Conservation (phyloP, 2,113 vertebrate genomes). For the Nerophis lumbriciformis region DNA sequence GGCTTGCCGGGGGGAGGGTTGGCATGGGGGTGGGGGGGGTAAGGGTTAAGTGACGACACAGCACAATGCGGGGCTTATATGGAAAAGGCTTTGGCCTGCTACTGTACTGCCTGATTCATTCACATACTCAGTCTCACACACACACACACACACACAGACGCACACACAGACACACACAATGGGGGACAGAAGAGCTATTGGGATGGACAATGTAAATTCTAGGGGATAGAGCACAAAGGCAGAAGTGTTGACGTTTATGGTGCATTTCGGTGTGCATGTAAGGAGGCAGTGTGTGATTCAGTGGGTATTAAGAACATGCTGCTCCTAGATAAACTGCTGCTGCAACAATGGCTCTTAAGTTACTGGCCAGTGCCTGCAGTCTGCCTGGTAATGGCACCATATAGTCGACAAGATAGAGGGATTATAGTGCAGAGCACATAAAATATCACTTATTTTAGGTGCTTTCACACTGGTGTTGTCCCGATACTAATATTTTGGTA, state of each 20-base stretch:
- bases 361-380: conserved; percentile 41
- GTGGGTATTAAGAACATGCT: conserved; percentile 61
- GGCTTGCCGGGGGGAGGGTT: conserved; percentile 49
- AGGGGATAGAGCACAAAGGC: conserved; percentile 51
- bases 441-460: background rate
- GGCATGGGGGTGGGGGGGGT: conserved; percentile 19
- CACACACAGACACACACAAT: conserved; percentile 6
- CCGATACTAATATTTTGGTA: too few relatives aligned
- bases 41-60: conserved; percentile 56
- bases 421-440: background rate
- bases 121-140: conserved; percentile 5
- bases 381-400: conserved; percentile 51
- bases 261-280: conserved; percentile 34
- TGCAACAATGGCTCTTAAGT: conserved; percentile 63
- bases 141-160: background rate
- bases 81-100: conserved; percentile 50
- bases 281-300: conserved; percentile 46
- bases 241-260: conserved; percentile 42
- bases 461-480: too few relatives aligned
- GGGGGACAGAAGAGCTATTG: conserved; percentile 45
- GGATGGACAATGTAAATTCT: conserved; percentile 38
- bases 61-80: conserved; percentile 64
- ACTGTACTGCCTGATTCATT: conserved; percentile 41
- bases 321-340: conserved; percentile 51
- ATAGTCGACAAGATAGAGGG: conserved; percentile 44